A percentile compares a stretch with the other conserved stretches of the same genome.
Conservation (phyloP, 2,113 vertebrate genomes). For the Excalfactoria chinensis region DNA sequence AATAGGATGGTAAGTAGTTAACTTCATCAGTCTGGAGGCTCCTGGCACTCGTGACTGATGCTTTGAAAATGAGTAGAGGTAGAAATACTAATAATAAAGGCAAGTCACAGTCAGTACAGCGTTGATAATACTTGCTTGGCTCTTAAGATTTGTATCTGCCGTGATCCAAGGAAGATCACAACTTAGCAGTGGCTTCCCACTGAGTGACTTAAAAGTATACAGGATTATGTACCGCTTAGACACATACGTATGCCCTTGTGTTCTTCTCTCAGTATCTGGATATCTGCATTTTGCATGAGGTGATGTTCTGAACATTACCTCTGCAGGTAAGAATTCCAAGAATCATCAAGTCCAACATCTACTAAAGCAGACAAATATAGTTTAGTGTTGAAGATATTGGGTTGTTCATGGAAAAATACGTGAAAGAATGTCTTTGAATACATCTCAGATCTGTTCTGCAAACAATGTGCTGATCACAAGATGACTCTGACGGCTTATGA, state of each 20-base stretch:
- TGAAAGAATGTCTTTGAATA: background rate
- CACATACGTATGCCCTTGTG: background rate
- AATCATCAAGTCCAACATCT: background rate
- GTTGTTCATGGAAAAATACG: background rate
- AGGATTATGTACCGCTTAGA: background rate
- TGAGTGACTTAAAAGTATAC: background rate
- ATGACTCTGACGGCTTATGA: background rate
- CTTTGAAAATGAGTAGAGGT: background rate
- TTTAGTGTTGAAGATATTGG: background rate
- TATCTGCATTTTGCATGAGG: background rate
- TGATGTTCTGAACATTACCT: background rate
- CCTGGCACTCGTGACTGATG: background rate
- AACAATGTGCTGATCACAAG: background rate
- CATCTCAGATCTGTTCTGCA: background rate
- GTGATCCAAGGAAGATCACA: background rate
- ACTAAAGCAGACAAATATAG: background rate
- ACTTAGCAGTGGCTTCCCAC: background rate
- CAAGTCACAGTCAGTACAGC: background rate
- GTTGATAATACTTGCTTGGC: background rate
- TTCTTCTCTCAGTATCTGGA: background rate
- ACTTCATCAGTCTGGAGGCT: background rate
- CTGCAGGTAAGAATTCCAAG: background rate
- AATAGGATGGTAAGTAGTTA: background rate
- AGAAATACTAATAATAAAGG: background rate
- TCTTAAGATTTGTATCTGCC: background rate